phyloP scores from a whole-genome alignment of 2,888 invertebrate species.

The Labia minor region DNA sequence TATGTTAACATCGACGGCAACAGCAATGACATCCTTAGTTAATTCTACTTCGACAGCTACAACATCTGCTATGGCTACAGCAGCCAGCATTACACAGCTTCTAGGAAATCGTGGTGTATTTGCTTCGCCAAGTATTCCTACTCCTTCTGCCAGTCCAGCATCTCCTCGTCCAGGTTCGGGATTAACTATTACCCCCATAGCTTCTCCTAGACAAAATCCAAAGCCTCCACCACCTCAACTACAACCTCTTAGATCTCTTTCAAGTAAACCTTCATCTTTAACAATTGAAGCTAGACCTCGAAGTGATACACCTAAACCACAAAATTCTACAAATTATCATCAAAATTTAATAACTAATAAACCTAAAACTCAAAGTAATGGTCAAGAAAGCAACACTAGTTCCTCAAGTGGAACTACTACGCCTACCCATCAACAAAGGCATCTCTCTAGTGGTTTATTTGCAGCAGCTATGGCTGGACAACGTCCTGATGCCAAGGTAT shows the following conservation, averaged over 20 bases:
- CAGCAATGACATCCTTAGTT: background rate
- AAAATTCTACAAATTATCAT: background rate
- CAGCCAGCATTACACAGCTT: background rate
- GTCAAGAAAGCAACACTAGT: background rate
- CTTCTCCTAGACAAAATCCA: background rate
- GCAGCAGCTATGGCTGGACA: background rate
- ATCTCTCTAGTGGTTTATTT: background rate
- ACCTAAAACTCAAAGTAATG: background rate
- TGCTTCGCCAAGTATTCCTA: background rate
- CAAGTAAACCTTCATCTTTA: background rate
- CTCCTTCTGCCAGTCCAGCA: background rate
- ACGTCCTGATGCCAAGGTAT: background rate
- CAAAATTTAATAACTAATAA: background rate
- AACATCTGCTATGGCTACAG: background rate
- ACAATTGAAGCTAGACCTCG: background rate
- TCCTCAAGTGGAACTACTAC: background rate
- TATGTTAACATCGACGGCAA: background rate
- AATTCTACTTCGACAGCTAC: background rate
- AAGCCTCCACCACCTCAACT: background rate
- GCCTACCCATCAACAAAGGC: background rate
- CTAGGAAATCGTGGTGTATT: background rate
- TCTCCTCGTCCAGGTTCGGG: background rate
- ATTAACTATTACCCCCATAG: background rate
- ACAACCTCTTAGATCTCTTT: background rate
- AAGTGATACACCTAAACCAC: background rate